These are phyloP conservation scores for Lophotis ruficrista DNA, from an alignment of 2,113 vertebrate genomes.

Conservation along the genomic window DNA sequence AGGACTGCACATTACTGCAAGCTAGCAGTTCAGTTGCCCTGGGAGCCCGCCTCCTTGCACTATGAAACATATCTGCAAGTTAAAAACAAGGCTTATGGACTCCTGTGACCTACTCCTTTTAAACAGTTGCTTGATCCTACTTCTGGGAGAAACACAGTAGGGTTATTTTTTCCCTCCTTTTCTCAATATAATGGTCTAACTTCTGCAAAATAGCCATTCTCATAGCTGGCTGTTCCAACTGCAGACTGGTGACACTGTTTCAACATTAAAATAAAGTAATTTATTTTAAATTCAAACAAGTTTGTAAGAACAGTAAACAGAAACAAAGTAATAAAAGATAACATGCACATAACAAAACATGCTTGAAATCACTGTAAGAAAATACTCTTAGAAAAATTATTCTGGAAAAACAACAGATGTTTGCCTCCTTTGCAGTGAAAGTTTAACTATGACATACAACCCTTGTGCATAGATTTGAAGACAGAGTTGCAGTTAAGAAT, in stretches of 20 bases:
- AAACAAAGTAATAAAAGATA: neutral
- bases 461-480: neutral
- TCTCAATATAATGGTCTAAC: neutral
- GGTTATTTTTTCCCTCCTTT: neutral
- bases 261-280: conserved; percentile 34
- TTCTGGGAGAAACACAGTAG: neutral
- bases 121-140: neutral
- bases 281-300: conserved; percentile 38
- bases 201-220: neutral
- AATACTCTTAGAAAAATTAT: neutral
- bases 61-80: neutral
- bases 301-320: neutral
- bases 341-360: neutral
- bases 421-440: neutral
- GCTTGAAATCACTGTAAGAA: neutral
- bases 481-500: neutral
- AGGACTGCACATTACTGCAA: neutral
- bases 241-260: neutral
- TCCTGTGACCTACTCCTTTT: neutral
- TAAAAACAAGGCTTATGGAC: neutral
- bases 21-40: too few relatives aligned
- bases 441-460: neutral
- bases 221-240: neutral
- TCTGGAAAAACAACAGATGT: neutral
- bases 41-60: neutral